A percentile compares a stretch with the other conserved stretches of the same genome.
phyloP scores from a whole-genome alignment of 2,888 invertebrate species.

The Celastrina argiolus region DNA sequence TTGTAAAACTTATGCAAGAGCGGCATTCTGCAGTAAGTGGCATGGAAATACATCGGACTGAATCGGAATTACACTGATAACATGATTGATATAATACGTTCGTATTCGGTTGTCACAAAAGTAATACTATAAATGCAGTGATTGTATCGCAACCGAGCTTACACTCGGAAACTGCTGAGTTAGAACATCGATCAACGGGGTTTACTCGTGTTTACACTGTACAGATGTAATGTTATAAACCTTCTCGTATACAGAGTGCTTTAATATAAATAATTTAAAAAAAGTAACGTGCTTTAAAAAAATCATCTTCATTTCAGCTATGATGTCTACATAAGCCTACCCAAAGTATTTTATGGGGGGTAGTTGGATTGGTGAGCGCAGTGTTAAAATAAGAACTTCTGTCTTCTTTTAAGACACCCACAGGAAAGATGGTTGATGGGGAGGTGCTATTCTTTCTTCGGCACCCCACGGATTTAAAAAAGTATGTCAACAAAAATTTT shows the following conservation, averaged over 20 bases:
- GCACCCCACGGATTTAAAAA: too few relatives aligned
- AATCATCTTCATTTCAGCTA: too few relatives aligned
- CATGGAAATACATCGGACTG: background rate
- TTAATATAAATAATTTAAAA: background rate
- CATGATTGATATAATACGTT: constrained; percentile 10
- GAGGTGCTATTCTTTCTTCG: too few relatives aligned
- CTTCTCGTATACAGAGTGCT: constrained; percentile 19
- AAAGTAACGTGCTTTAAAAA: too few relatives aligned
- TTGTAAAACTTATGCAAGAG: background rate
- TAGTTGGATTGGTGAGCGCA: too few relatives aligned
- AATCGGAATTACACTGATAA: background rate
- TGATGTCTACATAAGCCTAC: too few relatives aligned
- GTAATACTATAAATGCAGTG: constrained; percentile 14
- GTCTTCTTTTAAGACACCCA: too few relatives aligned
- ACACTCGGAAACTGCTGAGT: constrained; percentile 67
- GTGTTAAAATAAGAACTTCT: too few relatives aligned
- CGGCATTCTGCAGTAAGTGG: background rate
- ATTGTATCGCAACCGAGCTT: constrained; percentile 53
- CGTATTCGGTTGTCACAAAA: constrained; percentile 13
- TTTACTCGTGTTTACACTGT: constrained; percentile 48
- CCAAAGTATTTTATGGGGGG: too few relatives aligned
- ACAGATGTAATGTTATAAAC: constrained; percentile 22
- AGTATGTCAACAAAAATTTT: too few relatives aligned
- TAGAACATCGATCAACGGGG: constrained; percentile 68
- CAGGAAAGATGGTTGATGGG: too few relatives aligned